These are phyloP conservation scores for Atopsyche davidsoni DNA, from an alignment of 1,140 invertebrate species.

Conservation along the genomic window DNA sequence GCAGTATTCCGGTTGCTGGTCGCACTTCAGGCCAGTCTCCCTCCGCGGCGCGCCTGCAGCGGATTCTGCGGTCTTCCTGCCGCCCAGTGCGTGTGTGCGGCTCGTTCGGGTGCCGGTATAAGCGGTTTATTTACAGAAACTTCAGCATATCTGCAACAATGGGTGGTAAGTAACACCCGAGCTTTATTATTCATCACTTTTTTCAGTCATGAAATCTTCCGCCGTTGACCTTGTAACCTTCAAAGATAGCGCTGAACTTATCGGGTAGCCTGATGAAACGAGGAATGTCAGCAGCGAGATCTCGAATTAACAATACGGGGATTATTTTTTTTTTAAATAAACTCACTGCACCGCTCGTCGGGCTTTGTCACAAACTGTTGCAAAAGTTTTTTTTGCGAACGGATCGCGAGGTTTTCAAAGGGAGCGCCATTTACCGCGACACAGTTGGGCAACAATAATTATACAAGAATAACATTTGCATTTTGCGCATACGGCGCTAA, in stretches of 20 bases:
- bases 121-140: constrained; percentile 8
- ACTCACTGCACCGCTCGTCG: too few relatives aligned
- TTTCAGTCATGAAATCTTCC: constrained; percentile 2
- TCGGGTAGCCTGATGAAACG: constrained; percentile 7
- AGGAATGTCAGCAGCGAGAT: constrained; percentile 21
- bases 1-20: too few relatives aligned
- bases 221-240: constrained; percentile 1
- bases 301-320: constrained; percentile 20
- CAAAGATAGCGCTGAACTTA: constrained; percentile 1
- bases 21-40: too few relatives aligned
- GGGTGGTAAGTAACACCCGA: constrained; percentile 15
- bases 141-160: constrained; percentile 6
- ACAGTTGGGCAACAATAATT: too few relatives aligned
- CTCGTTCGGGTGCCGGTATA: too few relatives aligned
- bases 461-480: too few relatives aligned
- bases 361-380: constrained; percentile 5
- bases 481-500: too few relatives aligned
- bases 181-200: neutral
- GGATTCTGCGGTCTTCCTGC: too few relatives aligned
- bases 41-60: too few relatives aligned
- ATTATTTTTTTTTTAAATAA: too few relatives aligned
- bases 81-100: too few relatives aligned
- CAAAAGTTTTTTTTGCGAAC: constrained; percentile 1
- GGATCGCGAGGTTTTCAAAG: neutral
- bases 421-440: neutral